phyloP scores from a whole-genome alignment of 2,888 invertebrate genomes.

The Alcis repandata region DNA sequence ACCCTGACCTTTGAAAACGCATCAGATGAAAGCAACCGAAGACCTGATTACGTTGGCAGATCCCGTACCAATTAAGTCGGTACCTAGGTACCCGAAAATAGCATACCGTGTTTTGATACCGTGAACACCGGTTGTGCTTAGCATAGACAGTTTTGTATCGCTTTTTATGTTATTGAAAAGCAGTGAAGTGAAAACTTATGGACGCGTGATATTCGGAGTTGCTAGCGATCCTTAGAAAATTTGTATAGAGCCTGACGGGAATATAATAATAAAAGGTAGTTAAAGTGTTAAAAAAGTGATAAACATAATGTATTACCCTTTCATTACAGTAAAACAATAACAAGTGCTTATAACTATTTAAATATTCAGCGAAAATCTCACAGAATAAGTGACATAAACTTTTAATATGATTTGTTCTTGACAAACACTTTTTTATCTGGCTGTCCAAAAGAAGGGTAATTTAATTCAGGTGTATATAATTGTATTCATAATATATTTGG shows the following conservation, averaged over 20 bases:
- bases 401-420: too few species aligned
- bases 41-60: conserved; percentile 57
- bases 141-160: conserved; percentile 22
- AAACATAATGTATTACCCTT: too few species aligned
- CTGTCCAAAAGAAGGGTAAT: too few species aligned
- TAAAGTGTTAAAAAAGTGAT: not conserved
- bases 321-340: too few species aligned
- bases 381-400: too few species aligned
- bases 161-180: conserved; percentile 13
- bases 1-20: conserved; percentile 54
- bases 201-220: not conserved
- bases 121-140: conserved; percentile 67
- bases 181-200: conserved; percentile 25
- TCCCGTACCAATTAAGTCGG: conserved; percentile 54
- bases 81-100: conserved; percentile 68
- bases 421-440: too few species aligned
- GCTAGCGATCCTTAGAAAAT: not conserved
- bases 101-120: conserved; percentile 67
- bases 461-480: too few species aligned
- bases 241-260: not conserved
- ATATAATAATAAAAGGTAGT: not conserved
- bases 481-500: too few species aligned
- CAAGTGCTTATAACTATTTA: too few species aligned
- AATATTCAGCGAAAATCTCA: too few species aligned
- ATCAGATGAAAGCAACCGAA: conserved; percentile 44